These are phyloP conservation scores for Notothenia coriiceps DNA, from an alignment of 2,113 vertebrate species.

Conservation along the genomic window DNA sequence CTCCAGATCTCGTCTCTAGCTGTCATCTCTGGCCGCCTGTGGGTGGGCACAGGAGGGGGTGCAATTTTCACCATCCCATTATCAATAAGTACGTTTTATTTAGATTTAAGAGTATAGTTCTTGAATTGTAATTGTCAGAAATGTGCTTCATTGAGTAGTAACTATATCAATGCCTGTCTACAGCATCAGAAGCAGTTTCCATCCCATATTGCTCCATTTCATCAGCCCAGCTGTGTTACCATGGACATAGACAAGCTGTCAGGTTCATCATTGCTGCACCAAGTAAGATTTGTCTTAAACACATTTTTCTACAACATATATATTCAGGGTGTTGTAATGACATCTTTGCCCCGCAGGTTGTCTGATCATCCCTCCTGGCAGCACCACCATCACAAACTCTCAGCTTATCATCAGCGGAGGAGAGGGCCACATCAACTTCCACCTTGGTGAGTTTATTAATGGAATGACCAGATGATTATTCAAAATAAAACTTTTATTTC, in stretches of 20 bases:
- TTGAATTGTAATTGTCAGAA: not conserved
- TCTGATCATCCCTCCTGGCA: conserved; percentile 71
- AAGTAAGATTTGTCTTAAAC: conserved; percentile 58
- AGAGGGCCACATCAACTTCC: conserved; percentile 89
- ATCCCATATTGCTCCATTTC: conserved; percentile 83
- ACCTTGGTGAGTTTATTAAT: conserved; percentile 82
- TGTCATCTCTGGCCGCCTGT: conserved; percentile 81
- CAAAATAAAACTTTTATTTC: too few species aligned
- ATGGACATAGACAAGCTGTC: conserved; percentile 85
- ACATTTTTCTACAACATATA: not conserved
- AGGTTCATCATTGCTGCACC: conserved; percentile 83
- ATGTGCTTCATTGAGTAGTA: not conserved
- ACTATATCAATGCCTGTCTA: not conserved
- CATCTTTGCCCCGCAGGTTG: conserved; percentile 73
- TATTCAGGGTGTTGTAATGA: not conserved
- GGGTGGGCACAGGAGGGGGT: conserved; percentile 85
- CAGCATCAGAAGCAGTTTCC: conserved; percentile 82
- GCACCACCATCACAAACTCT: conserved; percentile 70
- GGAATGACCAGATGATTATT: too few species aligned
- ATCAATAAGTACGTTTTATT: conserved; percentile 79
- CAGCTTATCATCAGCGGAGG: conserved; percentile 88
- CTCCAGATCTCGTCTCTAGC: conserved; percentile 84
- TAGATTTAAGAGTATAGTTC: not conserved
- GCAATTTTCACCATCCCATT: conserved; percentile 84
- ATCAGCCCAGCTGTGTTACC: conserved; percentile 83